phyloP scores from a whole-genome alignment of 2,113 vertebrate genomes.

The Pituophis catenifer region DNA sequence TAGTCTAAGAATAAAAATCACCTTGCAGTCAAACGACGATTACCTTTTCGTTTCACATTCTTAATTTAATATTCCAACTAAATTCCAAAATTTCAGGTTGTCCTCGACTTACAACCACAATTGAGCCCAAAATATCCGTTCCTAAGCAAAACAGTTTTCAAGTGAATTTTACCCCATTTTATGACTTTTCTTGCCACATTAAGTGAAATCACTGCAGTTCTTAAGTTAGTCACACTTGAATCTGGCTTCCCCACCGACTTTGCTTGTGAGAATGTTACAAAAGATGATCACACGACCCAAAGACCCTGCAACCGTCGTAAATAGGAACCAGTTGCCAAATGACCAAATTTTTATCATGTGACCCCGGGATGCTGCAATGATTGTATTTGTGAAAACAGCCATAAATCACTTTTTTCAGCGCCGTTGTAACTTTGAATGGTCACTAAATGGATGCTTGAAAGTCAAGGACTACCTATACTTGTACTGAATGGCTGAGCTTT shows the following conservation, averaged over 20 bases:
- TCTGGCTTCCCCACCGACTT: not conserved
- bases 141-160: not conserved
- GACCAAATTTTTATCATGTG: not conserved
- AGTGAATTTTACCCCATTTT: not conserved
- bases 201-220: not conserved
- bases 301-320: not conserved
- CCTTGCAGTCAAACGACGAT: not conserved
- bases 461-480: not conserved
- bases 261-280: not conserved
- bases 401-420: no score
- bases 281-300: not conserved
- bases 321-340: not conserved
- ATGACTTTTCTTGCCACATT: not conserved
- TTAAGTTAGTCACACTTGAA: not conserved
- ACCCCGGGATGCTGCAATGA: not conserved
- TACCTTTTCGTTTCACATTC: not conserved
- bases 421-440: no score
- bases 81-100: not conserved
- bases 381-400: no score
- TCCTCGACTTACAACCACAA: not conserved
- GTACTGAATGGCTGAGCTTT: not conserved
- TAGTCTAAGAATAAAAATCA: not conserved
- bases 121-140: not conserved
- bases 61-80: not conserved
- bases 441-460: no score